Evolutionary conservation across 2,113 vertebrate species (phyloP).

Genomic region (Strigops habroptila): DNA sequence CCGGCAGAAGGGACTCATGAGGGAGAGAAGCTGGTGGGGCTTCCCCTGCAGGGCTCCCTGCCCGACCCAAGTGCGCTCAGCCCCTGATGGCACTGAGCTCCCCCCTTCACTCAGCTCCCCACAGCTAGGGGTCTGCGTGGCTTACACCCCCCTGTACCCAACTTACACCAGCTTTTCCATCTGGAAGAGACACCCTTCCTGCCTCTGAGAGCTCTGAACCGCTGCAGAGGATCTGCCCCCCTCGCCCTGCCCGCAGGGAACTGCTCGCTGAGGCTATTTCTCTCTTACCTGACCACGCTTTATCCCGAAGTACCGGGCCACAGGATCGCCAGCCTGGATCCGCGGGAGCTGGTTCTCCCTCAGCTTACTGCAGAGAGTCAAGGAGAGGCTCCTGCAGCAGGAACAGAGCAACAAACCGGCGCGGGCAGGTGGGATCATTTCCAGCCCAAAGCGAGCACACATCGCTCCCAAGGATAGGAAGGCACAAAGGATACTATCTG

Average conservation of each 20-base stretch:
- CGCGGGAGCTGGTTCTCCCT: conserved; percentile 94
- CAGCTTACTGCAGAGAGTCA: conserved; percentile 82
- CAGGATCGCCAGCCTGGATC: conserved; percentile 95
- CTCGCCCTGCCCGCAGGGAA: neutral
- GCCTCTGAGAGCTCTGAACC: neutral
- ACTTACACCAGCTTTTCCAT: no score
- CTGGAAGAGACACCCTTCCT: accelerated
- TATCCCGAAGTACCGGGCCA: conserved; percentile 95
- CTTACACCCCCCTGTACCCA: neutral
- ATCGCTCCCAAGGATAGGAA: accelerated
- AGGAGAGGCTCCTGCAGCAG: neutral
- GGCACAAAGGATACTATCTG: conserved; percentile 90
- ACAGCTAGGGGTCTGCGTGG: neutral
- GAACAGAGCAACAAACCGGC: accelerated
- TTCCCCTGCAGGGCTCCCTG: neutral
- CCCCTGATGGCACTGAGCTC: neutral
- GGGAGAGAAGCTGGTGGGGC: neutral
- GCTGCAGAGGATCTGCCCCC: accelerated
- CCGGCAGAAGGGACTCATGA: accelerated
- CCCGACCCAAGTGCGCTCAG: accelerated
- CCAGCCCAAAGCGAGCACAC: accelerated
- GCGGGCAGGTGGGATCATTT: accelerated
- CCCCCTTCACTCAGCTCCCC: neutral
- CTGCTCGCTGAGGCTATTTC: accelerated
- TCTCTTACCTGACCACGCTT: conserved; percentile 93